Evolutionary conservation across 2,797 vertebrate genomes (phyloP).

Genomic region (Podarcis siculus): DNA sequence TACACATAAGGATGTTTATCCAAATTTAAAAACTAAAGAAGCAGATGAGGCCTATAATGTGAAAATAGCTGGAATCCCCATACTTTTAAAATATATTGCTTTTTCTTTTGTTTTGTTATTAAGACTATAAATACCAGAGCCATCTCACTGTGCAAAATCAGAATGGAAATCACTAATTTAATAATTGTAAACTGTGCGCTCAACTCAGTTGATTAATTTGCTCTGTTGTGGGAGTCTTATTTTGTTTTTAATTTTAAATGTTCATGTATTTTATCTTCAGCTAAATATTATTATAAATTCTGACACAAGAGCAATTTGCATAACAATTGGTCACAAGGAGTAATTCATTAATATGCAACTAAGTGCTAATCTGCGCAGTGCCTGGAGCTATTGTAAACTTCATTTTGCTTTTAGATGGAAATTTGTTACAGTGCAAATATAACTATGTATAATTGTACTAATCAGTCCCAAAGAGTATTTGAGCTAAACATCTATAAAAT

Average conservation of each 20-base stretch:
- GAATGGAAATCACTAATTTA: constrained; percentile 37
- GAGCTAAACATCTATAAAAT: constrained; percentile 56
- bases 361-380: constrained; percentile 74
- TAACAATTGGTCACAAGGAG: constrained; percentile 78
- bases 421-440: constrained; percentile 76
- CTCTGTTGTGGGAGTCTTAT: constrained; percentile 47
- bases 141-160: constrained; percentile 31
- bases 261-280: constrained; percentile 62
- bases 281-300: constrained; percentile 74
- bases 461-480: constrained; percentile 71
- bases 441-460: constrained; percentile 76
- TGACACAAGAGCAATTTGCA: constrained; percentile 73
- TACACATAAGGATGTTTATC: neutral
- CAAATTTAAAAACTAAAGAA: constrained; percentile 31
- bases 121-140: constrained; percentile 28
- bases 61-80: constrained; percentile 2
- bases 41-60: neutral
- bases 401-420: constrained; percentile 79
- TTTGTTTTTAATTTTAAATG: constrained; percentile 55
- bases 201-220: constrained; percentile 53
- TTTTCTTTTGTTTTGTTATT: constrained; percentile 27
- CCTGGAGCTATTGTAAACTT: constrained; percentile 76
- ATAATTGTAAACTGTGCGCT: constrained; percentile 18
- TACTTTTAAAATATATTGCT: constrained; percentile 23
- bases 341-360: constrained; percentile 83